A percentile compares a stretch with the other conserved stretches of the same genome.
phyloP scores from a whole-genome alignment of 2,888 invertebrate genomes.

The Fissipunctia ypsillon region DNA sequence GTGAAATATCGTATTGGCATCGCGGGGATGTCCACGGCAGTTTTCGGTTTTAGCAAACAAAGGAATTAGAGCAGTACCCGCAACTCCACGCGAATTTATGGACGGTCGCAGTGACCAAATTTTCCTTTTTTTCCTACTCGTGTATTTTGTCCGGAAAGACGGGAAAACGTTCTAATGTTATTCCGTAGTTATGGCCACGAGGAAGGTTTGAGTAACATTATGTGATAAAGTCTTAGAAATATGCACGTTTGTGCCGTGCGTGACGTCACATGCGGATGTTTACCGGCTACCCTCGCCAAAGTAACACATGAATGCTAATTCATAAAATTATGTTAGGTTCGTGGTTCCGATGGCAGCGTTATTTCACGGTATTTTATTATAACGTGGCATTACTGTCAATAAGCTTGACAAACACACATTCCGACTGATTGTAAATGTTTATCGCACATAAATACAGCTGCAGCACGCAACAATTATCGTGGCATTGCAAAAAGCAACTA shows the following conservation, averaged over 20 bases:
- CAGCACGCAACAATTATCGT: constrained; percentile 54
- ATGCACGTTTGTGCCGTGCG: constrained; percentile 66
- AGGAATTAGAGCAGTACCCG: constrained; percentile 87
- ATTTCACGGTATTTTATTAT: constrained; percentile 59
- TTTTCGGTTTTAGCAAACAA: constrained; percentile 89
- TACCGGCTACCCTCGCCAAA: constrained; percentile 63
- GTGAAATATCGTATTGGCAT: constrained; percentile 84
- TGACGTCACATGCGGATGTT: constrained; percentile 62
- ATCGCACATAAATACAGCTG: constrained; percentile 57
- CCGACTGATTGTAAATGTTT: constrained; percentile 61
- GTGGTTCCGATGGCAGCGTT: constrained; percentile 54
- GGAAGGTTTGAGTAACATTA: constrained; percentile 71
- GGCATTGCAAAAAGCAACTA: constrained; percentile 32
- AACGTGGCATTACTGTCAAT: constrained; percentile 58
- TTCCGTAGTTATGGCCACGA: constrained; percentile 69
- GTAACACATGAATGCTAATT: constrained; percentile 67
- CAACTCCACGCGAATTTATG: constrained; percentile 84
- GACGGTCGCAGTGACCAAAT: constrained; percentile 84
- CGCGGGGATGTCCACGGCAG: constrained; percentile 81
- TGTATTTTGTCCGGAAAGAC: constrained; percentile 74
- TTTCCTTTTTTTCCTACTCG: constrained; percentile 79
- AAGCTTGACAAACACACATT: constrained; percentile 60
- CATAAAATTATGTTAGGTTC: constrained; percentile 63
- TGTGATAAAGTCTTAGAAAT: constrained; percentile 74
- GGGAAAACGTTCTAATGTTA: constrained; percentile 78